Base-by-base conservation (phyloP, 1,140 invertebrate genomes). In the Micrasema longulum region DNA sequence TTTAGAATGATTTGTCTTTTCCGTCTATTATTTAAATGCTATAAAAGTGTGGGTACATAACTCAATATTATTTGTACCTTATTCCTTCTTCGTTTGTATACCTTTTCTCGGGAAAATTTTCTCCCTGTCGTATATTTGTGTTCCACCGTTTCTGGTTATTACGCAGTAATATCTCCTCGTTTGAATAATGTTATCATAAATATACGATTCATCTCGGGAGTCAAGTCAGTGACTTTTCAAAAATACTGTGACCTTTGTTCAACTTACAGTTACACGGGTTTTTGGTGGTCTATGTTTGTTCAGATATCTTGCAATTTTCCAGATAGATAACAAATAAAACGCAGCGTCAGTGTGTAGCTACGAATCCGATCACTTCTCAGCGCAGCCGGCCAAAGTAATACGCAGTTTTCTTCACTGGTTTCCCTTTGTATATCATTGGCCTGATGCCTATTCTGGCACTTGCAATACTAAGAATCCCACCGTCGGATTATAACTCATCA, bases 371-470 rank as follows among this genome's bases (percentile, higher is more conserved):
- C 12, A 43, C 60, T 12, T 23, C 20, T 64, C 7, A 9, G 20
- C 14, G n/a, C n/a, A n/a, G n/a, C n/a, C n/a, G n/a, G n/a, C 31
- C 26, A 11, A 14, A 11, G 41, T 64, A 64, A 64, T 64, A 64
- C 60, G 60, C 60, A 64, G 14, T 64, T 64, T 31, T 47, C 43
- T 14, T 7, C 16, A 26, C 26, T 63, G 18, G 47, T 23, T 47
- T 47, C 22, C 43, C 60, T 64, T 64, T 64, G 60, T 64, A 22
- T 18, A 60, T 64, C 14, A 47, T 47, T 64, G 60, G 60, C 60
- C 11, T n/a, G 23, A 11, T 64, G 43, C 43, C 57, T 36, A 43
- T 31, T 57, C n/a, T 64, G 22, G 9, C 20, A 14, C n/a, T 47
- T n/a, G 23, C 12, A 26, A 45, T 47, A 14, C 43, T 41, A n/a